A percentile compares a stretch with the other conserved stretches of the same genome.
These are phyloP conservation scores for Drosophila macrospina DNA, from an alignment of 2,888 invertebrate genomes.

Conservation along the genomic window DNA sequence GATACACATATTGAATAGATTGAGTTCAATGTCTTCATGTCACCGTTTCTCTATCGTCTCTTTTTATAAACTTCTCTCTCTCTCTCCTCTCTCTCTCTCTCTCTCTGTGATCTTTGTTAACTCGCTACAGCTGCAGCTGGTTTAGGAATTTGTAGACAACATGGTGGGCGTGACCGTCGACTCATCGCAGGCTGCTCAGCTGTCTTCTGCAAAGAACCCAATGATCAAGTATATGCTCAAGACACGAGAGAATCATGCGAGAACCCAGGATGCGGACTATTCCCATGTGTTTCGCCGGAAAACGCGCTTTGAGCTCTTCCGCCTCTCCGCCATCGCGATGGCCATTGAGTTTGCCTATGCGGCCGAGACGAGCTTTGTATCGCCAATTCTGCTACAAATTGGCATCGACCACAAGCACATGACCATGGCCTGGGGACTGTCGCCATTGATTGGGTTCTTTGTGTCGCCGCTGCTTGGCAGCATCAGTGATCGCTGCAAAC, in stretches of 20 bases:
- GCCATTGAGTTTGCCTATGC: constrained; percentile 89
- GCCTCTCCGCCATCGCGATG: constrained; percentile 84
- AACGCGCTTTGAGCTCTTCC: constrained; percentile 83
- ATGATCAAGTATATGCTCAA: constrained; percentile 84
- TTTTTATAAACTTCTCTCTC: neutral
- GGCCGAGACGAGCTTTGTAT: constrained; percentile 89
- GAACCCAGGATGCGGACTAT: constrained; percentile 83
- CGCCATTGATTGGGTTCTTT: constrained; percentile 85
- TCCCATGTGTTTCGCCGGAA: constrained; percentile 85
- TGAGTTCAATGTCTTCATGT: constrained; percentile 67
- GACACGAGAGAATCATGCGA: constrained; percentile 83
- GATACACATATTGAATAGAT: constrained; percentile 52
- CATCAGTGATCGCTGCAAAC: constrained; percentile 87
- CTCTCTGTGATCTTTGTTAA: neutral
- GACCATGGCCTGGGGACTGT: constrained; percentile 86
- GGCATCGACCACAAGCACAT: constrained; percentile 88
- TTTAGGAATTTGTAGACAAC: constrained; percentile 31
- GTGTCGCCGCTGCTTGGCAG: constrained; percentile 86
- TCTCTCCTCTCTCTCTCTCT: no score
- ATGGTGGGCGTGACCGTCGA: constrained; percentile 83
- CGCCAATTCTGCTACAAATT: constrained; percentile 88
- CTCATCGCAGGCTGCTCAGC: constrained; percentile 63
- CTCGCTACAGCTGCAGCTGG: constrained; percentile 22
- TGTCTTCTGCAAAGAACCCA: constrained; percentile 81
- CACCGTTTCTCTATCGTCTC: neutral